Evolutionary conservation across 2,888 invertebrate genomes (phyloP).

Genomic region (Gortyna flavago): DNA sequence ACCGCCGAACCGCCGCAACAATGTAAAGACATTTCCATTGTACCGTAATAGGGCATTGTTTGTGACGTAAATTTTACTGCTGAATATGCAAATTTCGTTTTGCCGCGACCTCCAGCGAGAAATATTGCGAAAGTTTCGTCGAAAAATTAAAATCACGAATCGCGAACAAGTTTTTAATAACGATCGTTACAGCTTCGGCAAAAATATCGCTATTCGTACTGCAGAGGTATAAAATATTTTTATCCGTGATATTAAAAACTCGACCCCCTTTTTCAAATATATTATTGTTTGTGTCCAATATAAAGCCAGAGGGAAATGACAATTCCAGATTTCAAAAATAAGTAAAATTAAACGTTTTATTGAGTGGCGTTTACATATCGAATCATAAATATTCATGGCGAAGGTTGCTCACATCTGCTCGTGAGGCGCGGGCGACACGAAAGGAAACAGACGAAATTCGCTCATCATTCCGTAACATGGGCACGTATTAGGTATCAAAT

Average conservation of each 20-base stretch:
- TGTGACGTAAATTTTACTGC: constrained; percentile 88
- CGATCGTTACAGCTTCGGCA: constrained; percentile 72
- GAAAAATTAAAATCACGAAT: constrained; percentile 87
- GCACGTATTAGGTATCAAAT: constrained; percentile 15
- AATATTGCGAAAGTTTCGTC: constrained; percentile 87
- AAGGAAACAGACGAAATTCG: constrained; percentile 41
- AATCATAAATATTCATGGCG: constrained; percentile 78
- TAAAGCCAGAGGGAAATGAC: constrained; percentile 64
- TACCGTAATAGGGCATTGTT: constrained; percentile 88
- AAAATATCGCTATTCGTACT: constrained; percentile 64
- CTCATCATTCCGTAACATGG: constrained; percentile 43
- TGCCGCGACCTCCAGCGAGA: constrained; percentile 83
- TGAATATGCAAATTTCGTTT: constrained; percentile 88
- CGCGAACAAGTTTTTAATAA: constrained; percentile 81
- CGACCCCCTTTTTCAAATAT: constrained; percentile 36
- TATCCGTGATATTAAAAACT: constrained; percentile 53
- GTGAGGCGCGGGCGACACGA: constrained; percentile 47
- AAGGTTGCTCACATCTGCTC: constrained; percentile 71
- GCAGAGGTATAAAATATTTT: constrained; percentile 55
- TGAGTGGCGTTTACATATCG: constrained; percentile 70
- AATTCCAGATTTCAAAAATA: constrained; percentile 65
- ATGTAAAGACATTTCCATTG: constrained; percentile 89
- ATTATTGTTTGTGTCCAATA: constrained; percentile 49
- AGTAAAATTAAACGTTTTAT: constrained; percentile 71
- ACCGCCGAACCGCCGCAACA: constrained; percentile 76